Evolutionary conservation across 92 coral and sea anemone genomes (phyloP).

Genomic region (Metridium senile): DNA sequence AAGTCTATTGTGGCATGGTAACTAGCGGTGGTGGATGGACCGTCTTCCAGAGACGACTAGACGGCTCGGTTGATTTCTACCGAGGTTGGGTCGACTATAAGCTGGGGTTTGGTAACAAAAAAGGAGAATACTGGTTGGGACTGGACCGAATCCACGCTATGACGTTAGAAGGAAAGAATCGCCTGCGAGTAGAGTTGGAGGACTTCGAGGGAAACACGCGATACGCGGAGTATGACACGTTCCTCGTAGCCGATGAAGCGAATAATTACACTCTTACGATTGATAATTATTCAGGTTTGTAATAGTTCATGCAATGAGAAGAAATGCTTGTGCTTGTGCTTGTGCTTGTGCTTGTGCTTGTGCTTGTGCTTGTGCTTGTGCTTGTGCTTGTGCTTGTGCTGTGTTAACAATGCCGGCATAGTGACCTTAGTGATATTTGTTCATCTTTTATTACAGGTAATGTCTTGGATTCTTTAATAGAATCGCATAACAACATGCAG

Average conservation of each 20-base stretch:
- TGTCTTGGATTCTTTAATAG: background rate
- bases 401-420: background rate
- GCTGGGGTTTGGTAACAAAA: constrained; percentile 7
- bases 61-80: constrained; percentile 11
- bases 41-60: constrained; percentile 14
- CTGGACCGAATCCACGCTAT: constrained; percentile 3
- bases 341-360: background rate
- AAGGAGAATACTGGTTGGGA: constrained; percentile 23
- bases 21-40: constrained; percentile 11
- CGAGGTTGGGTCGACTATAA: constrained; percentile 16
- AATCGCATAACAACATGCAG: background rate
- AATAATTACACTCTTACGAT: background rate
- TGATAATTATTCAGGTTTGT: background rate
- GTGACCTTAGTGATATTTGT: background rate
- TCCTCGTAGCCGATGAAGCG: background rate
- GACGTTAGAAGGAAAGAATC: background rate
- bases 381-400: background rate
- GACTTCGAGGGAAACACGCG: background rate
- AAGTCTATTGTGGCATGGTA: constrained; percentile 22
- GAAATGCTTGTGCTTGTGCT: background rate
- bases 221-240: background rate
- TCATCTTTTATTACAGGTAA: background rate
- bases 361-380: too few relatives aligned
- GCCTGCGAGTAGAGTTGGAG: constrained; percentile 5
- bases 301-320: background rate